Base-by-base conservation (phyloP, 2,888 invertebrate genomes). In the Oscheius sp. region DNA sequence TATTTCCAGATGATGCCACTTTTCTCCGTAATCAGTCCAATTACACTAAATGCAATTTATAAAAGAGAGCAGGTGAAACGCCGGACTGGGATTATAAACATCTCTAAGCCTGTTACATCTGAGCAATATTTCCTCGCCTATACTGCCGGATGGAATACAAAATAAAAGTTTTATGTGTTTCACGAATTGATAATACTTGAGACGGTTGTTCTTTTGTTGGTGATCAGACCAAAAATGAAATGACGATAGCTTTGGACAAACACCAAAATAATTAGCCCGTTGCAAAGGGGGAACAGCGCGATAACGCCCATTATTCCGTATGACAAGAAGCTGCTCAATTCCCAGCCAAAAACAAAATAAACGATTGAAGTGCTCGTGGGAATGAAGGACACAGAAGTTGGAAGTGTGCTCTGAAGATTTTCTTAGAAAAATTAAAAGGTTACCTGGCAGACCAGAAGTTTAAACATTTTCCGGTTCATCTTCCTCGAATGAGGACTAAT, bases 111-210 rank as follows among this genome's bases (percentile, higher is more conserved):
- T 2, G 45, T 61, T 6, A 61, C 61, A 17, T 42, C 61, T 6
- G 61, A 61, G 20, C 25, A 61, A 42, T n/a, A 27, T 45, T 45
- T 45, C 20, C 61, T 61, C 8, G 45, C 31, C 27, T 61, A 61
- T 27, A 61, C 61, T 15, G 45, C 45, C 29, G 61, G 42, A n/a
- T 61, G 61, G 61, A 25, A 61, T 27, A 61, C 42, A n/a, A 37
- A 34, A 23, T 57, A 25, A 37, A 17, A 23, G 48, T 17, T 25
- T 12, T n/a, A 27, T 20, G 29, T 5, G 29, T 20, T 3, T n/a
- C 52, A 10, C 25, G 52, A 6, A 12, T 3, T 20, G 23, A 20
- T 4, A 12, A 27, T 12, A 42, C 42, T 12, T n/a, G 27, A 10
- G 10, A 27, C 27, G 29, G 29, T n/a, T 52, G 27, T 10, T 4